phyloP scores from a whole-genome alignment of 2,797 vertebrate genomes.

The Eulemur coronatus region DNA sequence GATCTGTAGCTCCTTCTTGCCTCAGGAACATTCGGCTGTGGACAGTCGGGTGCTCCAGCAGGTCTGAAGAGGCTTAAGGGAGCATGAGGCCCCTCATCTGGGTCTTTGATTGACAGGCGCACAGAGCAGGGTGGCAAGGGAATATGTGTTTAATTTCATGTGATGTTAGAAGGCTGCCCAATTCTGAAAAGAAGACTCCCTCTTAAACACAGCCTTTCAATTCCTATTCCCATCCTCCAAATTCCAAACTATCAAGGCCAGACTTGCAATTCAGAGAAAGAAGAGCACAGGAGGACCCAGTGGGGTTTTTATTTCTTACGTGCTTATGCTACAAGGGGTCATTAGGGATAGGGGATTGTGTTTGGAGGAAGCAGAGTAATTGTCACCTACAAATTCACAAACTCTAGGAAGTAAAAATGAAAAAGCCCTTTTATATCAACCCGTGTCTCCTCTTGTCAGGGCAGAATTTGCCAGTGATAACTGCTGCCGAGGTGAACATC shows the following conservation, averaged over 20 bases:
- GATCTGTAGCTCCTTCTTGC: not conserved
- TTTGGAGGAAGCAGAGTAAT: constrained; percentile 42
- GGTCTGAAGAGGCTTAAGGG: not conserved
- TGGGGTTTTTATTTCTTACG: constrained; percentile 37
- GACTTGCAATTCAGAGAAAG: not conserved
- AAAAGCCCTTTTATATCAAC: constrained; percentile 48
- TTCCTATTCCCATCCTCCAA: constrained; percentile 1
- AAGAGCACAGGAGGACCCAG: not conserved
- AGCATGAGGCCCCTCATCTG: not conserved
- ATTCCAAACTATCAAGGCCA: constrained; percentile 25
- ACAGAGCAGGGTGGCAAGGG: not conserved
- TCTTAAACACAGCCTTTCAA: not conserved
- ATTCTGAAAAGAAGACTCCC: constrained; percentile 9
- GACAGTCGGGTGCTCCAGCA: not conserved
- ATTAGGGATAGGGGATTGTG: not conserved
- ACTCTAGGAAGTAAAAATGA: constrained; percentile 55
- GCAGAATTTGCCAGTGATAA: not conserved
- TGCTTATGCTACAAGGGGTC: not conserved
- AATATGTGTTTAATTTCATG: constrained; percentile 30
- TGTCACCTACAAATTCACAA: constrained; percentile 57
- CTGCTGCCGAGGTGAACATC: not conserved
- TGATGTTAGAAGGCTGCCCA: not conserved
- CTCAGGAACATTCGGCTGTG: not conserved
- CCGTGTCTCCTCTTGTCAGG: not conserved
- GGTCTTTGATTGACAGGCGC: not conserved